These are phyloP conservation scores for Pipra filicauda DNA, from an alignment of 2,113 vertebrate genomes.

Conservation along the genomic window DNA sequence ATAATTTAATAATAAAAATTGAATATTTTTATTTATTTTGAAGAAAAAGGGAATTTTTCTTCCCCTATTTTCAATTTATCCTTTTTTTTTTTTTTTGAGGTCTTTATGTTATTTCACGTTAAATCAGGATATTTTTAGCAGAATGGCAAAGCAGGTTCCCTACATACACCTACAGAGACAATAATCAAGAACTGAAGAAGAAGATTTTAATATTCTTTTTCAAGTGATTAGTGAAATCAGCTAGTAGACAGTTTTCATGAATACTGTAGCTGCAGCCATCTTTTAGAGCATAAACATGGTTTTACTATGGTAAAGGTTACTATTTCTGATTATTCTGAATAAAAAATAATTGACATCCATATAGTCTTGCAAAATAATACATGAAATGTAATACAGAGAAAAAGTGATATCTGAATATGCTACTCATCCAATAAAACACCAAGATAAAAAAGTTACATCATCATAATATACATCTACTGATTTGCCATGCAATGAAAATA, in stretches of 20 bases:
- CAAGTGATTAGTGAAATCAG: not conserved
- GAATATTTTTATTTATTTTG: not conserved
- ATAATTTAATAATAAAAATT: not conserved
- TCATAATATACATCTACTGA: not conserved
- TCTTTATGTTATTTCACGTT: not conserved
- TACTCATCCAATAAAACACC: not conserved
- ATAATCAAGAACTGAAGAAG: not conserved
- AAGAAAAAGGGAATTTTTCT: not conserved
- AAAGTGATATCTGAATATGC: not conserved
- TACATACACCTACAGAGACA: rapidly evolving
- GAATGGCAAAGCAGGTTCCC: not conserved
- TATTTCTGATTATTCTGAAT: not conserved
- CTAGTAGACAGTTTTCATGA: not conserved
- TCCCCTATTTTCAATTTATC: not conserved
- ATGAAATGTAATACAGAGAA: not conserved
- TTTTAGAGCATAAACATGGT: not conserved
- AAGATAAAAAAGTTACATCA: not conserved
- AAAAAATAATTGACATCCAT: not conserved
- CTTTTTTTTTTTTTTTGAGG: not conserved
- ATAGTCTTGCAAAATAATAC: not conserved
- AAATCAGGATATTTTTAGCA: not conserved
- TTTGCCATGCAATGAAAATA: not conserved
- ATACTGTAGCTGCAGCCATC: not conserved
- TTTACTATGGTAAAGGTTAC: not conserved
- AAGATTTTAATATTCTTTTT: not conserved